These are phyloP conservation scores for Sweltsa coloradensis DNA, from an alignment of 1,140 invertebrate genomes.

Conservation along the genomic window DNA sequence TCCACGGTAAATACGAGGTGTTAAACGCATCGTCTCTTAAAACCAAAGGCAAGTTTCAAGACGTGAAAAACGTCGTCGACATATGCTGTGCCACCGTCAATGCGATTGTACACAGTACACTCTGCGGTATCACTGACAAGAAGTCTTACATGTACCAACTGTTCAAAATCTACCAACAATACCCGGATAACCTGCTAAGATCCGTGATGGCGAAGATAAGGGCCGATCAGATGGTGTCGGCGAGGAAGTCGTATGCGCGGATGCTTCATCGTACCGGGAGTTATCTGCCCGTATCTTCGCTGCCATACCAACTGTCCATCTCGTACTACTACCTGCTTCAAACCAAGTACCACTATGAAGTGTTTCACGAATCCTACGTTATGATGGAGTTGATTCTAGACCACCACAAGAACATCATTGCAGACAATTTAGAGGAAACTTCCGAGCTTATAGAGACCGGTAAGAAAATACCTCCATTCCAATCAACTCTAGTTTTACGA, in stretches of 20 bases:
- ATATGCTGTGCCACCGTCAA: conserved; percentile 25
- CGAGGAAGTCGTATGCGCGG: conserved; percentile 19
- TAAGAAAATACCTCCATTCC: too few species aligned
- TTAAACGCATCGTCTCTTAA: conserved; percentile 4
- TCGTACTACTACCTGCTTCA: conserved; percentile 36
- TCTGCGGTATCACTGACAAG: conserved; percentile 45
- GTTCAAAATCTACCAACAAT: conserved; percentile 59
- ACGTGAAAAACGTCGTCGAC: conserved; percentile 25
- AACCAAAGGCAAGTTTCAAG: conserved; percentile 15
- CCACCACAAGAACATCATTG: too few species aligned
- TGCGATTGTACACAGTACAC: conserved; percentile 38
- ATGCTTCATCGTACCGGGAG: conserved; percentile 20
- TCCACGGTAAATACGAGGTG: too few species aligned
- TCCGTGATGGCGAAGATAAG: conserved; percentile 42
- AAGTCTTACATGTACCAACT: conserved; percentile 47
- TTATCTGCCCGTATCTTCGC: conserved; percentile 37
- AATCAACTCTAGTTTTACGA: too few species aligned
- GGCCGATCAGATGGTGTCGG: conserved; percentile 39
- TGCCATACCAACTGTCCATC: conserved; percentile 38
- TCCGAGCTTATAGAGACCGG: too few species aligned
- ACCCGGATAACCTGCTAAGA: conserved; percentile 44
- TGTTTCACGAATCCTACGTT: conserved; percentile 30
- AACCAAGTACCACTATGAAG: conserved; percentile 34
- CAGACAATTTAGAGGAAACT: too few species aligned
- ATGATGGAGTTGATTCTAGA: conserved; percentile 21